These are phyloP conservation scores for Alsophila aescularia DNA, from an alignment of 2,888 invertebrate species.

Conservation along the genomic window DNA sequence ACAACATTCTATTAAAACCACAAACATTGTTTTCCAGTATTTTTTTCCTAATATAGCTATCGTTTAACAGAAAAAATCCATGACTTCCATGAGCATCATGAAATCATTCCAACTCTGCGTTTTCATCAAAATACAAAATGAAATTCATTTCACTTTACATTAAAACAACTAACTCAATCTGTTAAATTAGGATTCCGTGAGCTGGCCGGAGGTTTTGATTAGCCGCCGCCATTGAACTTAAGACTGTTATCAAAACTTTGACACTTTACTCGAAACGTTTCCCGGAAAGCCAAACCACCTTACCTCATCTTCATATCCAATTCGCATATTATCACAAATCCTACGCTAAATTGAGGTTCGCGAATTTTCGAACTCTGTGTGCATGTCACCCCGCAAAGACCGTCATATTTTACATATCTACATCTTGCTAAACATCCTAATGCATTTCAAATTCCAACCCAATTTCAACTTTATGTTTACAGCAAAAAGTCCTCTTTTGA, in stretches of 20 bases:
- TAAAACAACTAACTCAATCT: slow-evolving; percentile 47
- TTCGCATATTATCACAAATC: slow-evolving; percentile 71
- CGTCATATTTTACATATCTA: slow-evolving; percentile 58
- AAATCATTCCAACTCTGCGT: no score
- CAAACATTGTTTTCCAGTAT: no score
- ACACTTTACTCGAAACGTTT: slow-evolving; percentile 57
- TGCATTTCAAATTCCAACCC: slow-evolving; percentile 15
- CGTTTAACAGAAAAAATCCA: no score
- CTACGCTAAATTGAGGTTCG: slow-evolving; percentile 59
- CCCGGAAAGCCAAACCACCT: slow-evolving; percentile 48
- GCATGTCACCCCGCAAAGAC: slow-evolving; percentile 61
- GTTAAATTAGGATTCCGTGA: slow-evolving; percentile 67
- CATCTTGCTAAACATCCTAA: slow-evolving; percentile 37
- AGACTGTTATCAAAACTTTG: slow-evolving; percentile 69
- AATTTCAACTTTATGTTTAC: slow-evolving; percentile 37
- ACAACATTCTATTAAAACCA: no score
- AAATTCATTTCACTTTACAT: slow-evolving; percentile 21
- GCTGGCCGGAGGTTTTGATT: slow-evolving; percentile 59
- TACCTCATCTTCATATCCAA: slow-evolving; percentile 63
- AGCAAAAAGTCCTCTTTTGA: slow-evolving; percentile 32
- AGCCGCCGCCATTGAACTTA: slow-evolving; percentile 52
- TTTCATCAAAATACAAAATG: slow-evolving; percentile 5
- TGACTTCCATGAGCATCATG: neutral
- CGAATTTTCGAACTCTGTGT: slow-evolving; percentile 57
- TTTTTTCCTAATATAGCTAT: no score